Evolutionary conservation across 2,888 invertebrate genomes (phyloP), one percentile per base, ranked within the genome.

Genomic region (Eumerus sabulonum): DNA sequence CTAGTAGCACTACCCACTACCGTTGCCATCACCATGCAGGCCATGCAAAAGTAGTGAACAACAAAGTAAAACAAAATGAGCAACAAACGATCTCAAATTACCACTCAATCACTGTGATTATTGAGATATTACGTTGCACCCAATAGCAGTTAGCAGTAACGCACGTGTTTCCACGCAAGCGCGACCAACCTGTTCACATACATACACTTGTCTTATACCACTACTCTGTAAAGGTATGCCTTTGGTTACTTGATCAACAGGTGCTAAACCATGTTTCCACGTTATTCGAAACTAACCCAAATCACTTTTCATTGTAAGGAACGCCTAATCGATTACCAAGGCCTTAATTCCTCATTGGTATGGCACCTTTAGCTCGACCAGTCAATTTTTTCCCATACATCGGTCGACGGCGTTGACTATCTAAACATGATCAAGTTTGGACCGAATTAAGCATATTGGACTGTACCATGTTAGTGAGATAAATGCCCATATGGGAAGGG

Each of bases 81-180:
- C 16, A 16, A 40, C 3, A 40, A n/a, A 40, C n/a, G 3, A 2
- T 70, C 63, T 73, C 62, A 73, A 77, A 77, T 73, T 77, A 77
- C 77, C 67, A 63, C 53, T 67, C 68, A 73, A 73, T 68, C 62
- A 59, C 19, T 57, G 27, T 67, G 67, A 74, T 74, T 74, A 74
- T 50, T 50, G 13, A 36, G 59, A 77, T 57, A 54, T 53, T 57
- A 57, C 47, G 62, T 72, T 77, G 47, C 57, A 67, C 62, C 57
- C 42, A 73, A 67, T 62, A 60, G 38, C 66, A 67, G 47, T 67
- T 67, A 57, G 57, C 73, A 68, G 59, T 68, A 73, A 54, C 73
- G 77, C 77, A 77, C 77, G 73, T 67, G 68, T 67, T 45, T 48
- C 18, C n/a, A 38, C 18, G 16, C 60, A 17, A 44, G 12, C 47